These are phyloP conservation scores for Hoplodrina blanda DNA, from an alignment of 2,888 invertebrate species.

Conservation along the genomic window DNA sequence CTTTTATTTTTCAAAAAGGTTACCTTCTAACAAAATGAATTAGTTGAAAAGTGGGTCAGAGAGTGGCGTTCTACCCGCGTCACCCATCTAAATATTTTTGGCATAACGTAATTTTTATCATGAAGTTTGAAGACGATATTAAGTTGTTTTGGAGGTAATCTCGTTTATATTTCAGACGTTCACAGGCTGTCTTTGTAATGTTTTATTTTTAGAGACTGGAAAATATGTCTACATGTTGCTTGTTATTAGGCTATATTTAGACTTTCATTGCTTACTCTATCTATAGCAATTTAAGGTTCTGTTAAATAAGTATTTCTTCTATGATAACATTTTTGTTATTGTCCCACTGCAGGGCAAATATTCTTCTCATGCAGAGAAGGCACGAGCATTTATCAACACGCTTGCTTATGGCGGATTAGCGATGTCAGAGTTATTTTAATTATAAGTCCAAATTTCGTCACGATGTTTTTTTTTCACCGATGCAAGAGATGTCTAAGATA, in stretches of 20 bases:
- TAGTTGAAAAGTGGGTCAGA: slow-evolving; percentile 84
- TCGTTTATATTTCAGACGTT: slow-evolving; percentile 55
- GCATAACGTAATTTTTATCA: slow-evolving; percentile 71
- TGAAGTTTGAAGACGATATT: slow-evolving; percentile 63
- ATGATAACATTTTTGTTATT: too few relatives aligned
- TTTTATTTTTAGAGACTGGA: slow-evolving; percentile 36
- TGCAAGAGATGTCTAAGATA: too few relatives aligned
- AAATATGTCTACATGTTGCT: slow-evolving; percentile 11
- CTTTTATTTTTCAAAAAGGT: slow-evolving; percentile 74
- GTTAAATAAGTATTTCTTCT: too few relatives aligned
- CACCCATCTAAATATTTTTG: slow-evolving; percentile 65
- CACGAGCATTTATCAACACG: too few relatives aligned
- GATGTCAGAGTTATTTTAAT: too few relatives aligned
- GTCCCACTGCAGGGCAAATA: too few relatives aligned
- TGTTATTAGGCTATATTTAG: background rate
- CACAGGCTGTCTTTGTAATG: slow-evolving; percentile 41
- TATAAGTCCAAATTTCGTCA: too few relatives aligned
- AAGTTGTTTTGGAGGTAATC: slow-evolving; percentile 64
- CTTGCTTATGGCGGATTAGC: too few relatives aligned
- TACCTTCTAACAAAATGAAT: slow-evolving; percentile 76
- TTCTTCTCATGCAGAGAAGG: too few relatives aligned
- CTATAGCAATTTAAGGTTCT: too few relatives aligned
- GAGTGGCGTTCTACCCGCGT: slow-evolving; percentile 52
- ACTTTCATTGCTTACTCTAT: background rate
- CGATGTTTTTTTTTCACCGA: too few relatives aligned